Conservation (phyloP, 2,113 vertebrate species). For the Hydrolagus affinis region DNA sequence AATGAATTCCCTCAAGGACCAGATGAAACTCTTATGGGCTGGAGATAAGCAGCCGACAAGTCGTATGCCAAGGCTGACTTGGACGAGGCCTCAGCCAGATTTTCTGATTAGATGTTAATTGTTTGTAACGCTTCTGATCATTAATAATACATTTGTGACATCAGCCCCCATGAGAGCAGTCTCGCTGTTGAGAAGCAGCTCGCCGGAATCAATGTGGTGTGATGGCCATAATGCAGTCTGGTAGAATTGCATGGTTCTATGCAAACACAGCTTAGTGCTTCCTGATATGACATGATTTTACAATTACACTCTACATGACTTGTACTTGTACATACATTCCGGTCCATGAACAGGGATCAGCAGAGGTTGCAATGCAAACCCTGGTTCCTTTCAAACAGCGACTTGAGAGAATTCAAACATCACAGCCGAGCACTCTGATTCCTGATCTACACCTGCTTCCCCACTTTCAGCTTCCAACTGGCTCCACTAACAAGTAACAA, state of each 20-base stretch:
- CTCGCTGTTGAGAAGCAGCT: background rate
- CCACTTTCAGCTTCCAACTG: background rate
- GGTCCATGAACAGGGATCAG: background rate
- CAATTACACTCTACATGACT: background rate
- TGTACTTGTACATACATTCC: background rate
- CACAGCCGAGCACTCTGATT: background rate
- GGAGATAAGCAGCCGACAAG: slow-evolving; percentile 28
- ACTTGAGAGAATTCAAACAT: background rate
- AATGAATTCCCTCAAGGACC: slow-evolving; percentile 31
- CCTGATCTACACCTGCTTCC: background rate
- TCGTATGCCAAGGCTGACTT: slow-evolving; percentile 4
- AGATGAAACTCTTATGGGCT: slow-evolving; percentile 19
- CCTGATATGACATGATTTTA: slow-evolving; percentile 2
- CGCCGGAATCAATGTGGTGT: background rate
- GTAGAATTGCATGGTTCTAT: background rate
- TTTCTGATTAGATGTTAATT: slow-evolving; percentile 21
- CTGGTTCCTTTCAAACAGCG: background rate
- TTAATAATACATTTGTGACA: slow-evolving; percentile 33
- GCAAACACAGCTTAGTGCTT: background rate
- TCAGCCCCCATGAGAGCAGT: background rate
- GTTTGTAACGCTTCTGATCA: slow-evolving; percentile 21
- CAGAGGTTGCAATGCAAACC: background rate
- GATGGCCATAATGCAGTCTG: background rate
- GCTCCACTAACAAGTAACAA: background rate
- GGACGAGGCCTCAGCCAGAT: background rate